Evolutionary conservation across 2,888 invertebrate genomes (phyloP).

Genomic region (Lasioglossum malachurum): DNA sequence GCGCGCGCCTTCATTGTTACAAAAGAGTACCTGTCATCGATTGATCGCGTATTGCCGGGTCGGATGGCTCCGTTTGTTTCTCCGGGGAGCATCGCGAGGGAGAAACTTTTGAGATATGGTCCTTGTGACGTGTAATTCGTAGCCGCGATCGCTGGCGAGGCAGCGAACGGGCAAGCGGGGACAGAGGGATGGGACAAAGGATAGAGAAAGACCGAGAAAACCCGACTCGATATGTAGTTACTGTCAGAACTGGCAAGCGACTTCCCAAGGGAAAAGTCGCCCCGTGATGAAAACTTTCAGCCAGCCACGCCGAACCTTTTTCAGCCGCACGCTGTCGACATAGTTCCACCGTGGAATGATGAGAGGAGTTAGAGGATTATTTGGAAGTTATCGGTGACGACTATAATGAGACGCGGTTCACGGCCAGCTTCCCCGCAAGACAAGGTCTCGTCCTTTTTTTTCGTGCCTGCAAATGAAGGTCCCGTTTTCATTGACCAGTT

Average conservation of each 20-base stretch:
- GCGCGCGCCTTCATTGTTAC: slow-evolving; percentile 24
- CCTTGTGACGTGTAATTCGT: slow-evolving; percentile 62
- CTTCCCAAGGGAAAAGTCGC: slow-evolving; percentile 50
- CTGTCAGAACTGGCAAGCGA: slow-evolving; percentile 46
- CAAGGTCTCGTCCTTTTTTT: background rate
- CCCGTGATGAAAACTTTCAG: slow-evolving; percentile 50
- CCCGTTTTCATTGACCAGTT: background rate
- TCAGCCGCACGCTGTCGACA: slow-evolving; percentile 18
- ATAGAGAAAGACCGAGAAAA: slow-evolving; percentile 16
- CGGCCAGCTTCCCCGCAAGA: background rate
- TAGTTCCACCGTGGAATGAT: slow-evolving; percentile 17
- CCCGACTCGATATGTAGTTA: slow-evolving; percentile 58
- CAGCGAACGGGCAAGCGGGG: slow-evolving; percentile 2
- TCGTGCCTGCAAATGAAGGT: background rate
- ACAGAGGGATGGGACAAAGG: slow-evolving; percentile 8
- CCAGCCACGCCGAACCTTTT: slow-evolving; percentile 30
- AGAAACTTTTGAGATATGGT: slow-evolving; percentile 65
- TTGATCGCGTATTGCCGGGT: slow-evolving; percentile 47
- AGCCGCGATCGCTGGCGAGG: slow-evolving; percentile 43
- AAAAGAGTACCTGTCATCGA: slow-evolving; percentile 39
- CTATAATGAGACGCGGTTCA: slow-evolving; percentile 17
- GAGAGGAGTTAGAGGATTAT: slow-evolving; percentile 28
- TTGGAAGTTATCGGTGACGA: background rate
- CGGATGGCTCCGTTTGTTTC: slow-evolving; percentile 53
- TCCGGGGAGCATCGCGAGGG: slow-evolving; percentile 48